Percentiles rank a stretch among this genome's conserved stretches.
phyloP scores from a whole-genome alignment of 2,888 invertebrate species.

The Andrena fulva region DNA sequence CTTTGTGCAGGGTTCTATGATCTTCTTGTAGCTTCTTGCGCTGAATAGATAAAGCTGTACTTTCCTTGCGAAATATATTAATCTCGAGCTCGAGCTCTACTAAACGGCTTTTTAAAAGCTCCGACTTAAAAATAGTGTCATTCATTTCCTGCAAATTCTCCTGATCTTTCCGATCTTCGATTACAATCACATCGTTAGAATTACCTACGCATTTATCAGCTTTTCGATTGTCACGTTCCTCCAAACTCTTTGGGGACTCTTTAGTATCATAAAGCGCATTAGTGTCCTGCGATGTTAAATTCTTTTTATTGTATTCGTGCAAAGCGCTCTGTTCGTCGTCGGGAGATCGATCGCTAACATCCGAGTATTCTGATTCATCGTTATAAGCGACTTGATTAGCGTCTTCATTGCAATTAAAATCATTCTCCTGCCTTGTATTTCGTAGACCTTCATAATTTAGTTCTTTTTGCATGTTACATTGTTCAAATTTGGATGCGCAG shows the following conservation, averaged over 20 bases:
- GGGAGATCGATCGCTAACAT: conserved; percentile 64
- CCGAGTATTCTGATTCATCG: conserved; percentile 35
- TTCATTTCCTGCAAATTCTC: conserved; percentile 84
- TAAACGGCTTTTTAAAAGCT: conserved; percentile 87
- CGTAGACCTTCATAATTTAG: conserved; percentile 5
- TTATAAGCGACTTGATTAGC: conserved; percentile 23
- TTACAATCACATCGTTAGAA: conserved; percentile 34
- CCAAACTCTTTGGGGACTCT: conserved; percentile 26
- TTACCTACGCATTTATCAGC: conserved; percentile 9
- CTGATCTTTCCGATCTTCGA: conserved; percentile 76
- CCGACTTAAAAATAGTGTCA: conserved; percentile 86
- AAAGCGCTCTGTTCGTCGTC: conserved; percentile 57
- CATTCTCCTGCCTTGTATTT: conserved; percentile 9
- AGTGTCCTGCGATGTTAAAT: conserved; percentile 33
- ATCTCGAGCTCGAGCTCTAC: conserved; percentile 89
- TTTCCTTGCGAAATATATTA: conserved; percentile 86
- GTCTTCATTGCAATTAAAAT: conserved; percentile 7
- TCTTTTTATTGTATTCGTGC: conserved; percentile 32
- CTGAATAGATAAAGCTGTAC: conserved; percentile 84
- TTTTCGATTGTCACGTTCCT: conserved; percentile 45
- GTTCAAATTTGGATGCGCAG: not conserved
- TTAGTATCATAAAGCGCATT: conserved; percentile 16
- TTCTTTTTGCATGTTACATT: conserved; percentile 3
- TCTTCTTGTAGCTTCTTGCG: conserved; percentile 86
- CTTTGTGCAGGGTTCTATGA: conserved; percentile 85